Evolutionary conservation across 2,797 vertebrate genomes (phyloP).

Genomic region (Margarornis squamiger): DNA sequence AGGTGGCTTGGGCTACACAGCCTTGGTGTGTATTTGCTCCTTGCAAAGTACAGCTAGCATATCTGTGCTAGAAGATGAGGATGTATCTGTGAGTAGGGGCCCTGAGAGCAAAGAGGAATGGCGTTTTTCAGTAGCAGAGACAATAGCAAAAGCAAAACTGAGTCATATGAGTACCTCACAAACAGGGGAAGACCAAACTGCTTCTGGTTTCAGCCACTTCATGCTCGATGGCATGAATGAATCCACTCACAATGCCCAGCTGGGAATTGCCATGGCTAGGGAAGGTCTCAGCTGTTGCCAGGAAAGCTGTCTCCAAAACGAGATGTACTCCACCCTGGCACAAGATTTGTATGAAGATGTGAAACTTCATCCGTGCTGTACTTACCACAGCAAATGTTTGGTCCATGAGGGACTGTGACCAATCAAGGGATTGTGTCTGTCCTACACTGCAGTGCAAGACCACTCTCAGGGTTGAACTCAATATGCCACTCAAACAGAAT

Average conservation of each 20-base stretch:
- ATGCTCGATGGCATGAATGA: neutral
- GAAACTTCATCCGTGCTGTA: neutral
- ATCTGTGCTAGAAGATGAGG: neutral
- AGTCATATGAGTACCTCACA: neutral
- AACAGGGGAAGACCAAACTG: neutral
- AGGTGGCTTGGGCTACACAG: neutral
- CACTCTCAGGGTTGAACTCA: neutral
- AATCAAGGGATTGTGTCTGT: neutral
- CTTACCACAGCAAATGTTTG: neutral
- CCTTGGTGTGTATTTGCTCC: neutral
- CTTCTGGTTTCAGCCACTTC: neutral
- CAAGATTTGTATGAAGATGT: neutral
- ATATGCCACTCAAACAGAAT: neutral
- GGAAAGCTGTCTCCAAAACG: neutral
- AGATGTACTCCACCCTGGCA: neutral
- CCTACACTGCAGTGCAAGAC: neutral
- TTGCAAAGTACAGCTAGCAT: neutral
- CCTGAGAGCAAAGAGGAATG: neutral
- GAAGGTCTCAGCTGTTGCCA: neutral
- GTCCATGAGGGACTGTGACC: fast-evolving
- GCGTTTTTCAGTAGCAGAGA: neutral
- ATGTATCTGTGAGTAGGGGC: neutral
- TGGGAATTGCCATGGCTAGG: neutral
- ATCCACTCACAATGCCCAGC: neutral
- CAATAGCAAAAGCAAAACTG: neutral